Evolutionary conservation across 2,113 vertebrate genomes (phyloP).

Genomic region (Cinclus cinclus): DNA sequence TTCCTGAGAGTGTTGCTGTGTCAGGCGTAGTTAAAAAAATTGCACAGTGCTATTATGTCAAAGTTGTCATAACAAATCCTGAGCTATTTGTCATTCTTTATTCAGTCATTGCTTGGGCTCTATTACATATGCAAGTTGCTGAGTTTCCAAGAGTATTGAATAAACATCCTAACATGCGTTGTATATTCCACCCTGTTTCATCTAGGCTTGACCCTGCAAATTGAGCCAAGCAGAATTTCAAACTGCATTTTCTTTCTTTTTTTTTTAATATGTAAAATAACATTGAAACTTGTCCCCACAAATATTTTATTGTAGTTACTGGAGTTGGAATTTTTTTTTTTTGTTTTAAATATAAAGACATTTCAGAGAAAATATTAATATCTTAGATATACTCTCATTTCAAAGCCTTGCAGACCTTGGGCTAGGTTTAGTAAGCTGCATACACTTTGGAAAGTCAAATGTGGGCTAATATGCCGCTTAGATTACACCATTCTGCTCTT

Average conservation of each 20-base stretch:
- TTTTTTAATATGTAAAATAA: background rate
- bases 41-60: background rate
- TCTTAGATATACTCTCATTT: background rate
- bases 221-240: background rate
- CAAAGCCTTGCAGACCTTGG: background rate
- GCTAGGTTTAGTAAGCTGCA: background rate
- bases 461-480: background rate
- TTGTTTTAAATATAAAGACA: background rate
- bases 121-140: background rate
- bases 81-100: slow-evolving; percentile 14
- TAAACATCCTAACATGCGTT: background rate
- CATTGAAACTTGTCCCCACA: background rate
- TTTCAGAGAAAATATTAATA: background rate
- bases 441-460: background rate
- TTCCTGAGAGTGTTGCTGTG: background rate
- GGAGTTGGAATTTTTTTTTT: background rate
- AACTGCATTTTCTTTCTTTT: background rate
- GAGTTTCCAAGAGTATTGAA: slow-evolving; percentile 24
- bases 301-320: background rate
- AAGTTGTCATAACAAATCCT: slow-evolving; percentile 33
- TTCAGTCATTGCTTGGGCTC: background rate
- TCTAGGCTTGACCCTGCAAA: background rate
- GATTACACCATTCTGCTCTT: background rate
- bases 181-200: background rate
- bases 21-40: background rate